Conservation (phyloP, 64 coral and sea anemone species). For the Montipora sp. region DNA sequence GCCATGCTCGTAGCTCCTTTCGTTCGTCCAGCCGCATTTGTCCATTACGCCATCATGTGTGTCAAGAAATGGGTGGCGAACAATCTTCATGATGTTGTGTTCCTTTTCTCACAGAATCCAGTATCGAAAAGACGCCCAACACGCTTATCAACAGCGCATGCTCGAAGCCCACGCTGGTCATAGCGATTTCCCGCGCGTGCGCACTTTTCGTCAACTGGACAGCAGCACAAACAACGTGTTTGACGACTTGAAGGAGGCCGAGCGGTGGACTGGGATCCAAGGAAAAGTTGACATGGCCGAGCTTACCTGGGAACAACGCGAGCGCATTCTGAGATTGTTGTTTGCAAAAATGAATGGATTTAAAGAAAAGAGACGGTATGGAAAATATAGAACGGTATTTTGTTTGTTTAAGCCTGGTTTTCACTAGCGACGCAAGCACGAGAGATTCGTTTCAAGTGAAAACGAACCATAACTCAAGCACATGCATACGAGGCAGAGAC, state of each 20-base stretch:
- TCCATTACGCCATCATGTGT: too few relatives aligned
- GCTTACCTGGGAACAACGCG: slow-evolving; percentile 97
- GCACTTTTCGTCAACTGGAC: slow-evolving; percentile 87
- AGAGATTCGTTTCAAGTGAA: too few relatives aligned
- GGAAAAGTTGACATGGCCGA: slow-evolving; percentile 94
- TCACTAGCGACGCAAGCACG: too few relatives aligned
- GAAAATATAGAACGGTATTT: not conserved
- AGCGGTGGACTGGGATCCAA: slow-evolving; percentile 95
- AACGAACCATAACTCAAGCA: too few relatives aligned
- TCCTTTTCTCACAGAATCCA: slow-evolving; percentile 64
- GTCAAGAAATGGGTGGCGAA: too few relatives aligned
- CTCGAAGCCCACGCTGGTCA: slow-evolving; percentile 85
- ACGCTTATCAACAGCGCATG: slow-evolving; percentile 96
- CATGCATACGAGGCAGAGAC: too few relatives aligned
- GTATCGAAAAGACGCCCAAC: slow-evolving; percentile 92
- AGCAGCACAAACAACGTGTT: slow-evolving; percentile 99
- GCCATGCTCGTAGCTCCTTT: too few relatives aligned
- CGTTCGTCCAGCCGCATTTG: too few relatives aligned
- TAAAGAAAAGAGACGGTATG: slow-evolving; percentile 82
- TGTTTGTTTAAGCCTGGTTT: not conserved
- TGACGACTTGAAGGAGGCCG: slow-evolving; percentile 91
- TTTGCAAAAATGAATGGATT: slow-evolving; percentile 98
- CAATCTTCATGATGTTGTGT: not conserved
- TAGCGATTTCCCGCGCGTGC: slow-evolving; percentile 82
- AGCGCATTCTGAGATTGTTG: slow-evolving; percentile 86